Evolutionary conservation across 53 echinoderm and acorn worm genomes (phyloP), one percentile per base, ranked within the genome.

Genomic region (Luidia sarsii): DNA sequence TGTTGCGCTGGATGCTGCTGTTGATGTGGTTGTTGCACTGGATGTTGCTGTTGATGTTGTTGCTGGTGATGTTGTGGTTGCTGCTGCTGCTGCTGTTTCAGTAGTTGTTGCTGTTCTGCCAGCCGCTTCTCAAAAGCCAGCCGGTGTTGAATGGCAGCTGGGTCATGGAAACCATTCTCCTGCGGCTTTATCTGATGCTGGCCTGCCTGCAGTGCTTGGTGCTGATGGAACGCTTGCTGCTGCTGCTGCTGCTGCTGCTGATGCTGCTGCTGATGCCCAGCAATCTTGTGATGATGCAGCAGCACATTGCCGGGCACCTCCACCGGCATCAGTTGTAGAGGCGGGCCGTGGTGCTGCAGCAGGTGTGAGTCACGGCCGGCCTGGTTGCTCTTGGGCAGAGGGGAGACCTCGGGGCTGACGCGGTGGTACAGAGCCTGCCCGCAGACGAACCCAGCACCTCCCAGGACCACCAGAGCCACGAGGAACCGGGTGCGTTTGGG

Each of bases 11-110:
- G 53, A 30, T 3, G 46, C 4, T 22, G 48, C 55, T 39, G 69
- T 28, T 55, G 70, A 10, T 43, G 39, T 22, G 33, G 15, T n/a
- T 64, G 33, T 29, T 66, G 41, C 11, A 28, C 4, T 13, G 30
- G 21, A 39, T 2, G 82, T 19, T 83, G 71, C 25, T 52, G 37
- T 38, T 10, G 32, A 22, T 14, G 21, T 27, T 9, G 38, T 46
- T 19, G 75, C 13, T 41, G 16, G 0, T 37, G 38, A 1, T 52
- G 19, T 10, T 3, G 33, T 18, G 39, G 33, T 32, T 41, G 18
- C 21, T 48, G 73, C 34, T 75, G 55, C 15, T 14, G 46, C 23
- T n/a, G n/a, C n/a, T n/a, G n/a, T n/a, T n/a, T n/a, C n/a, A n/a
- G n/a, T n/a, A n/a, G n/a, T n/a, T n/a, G n/a, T n/a, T n/a, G n/a